Conservation (phyloP, 2,797 vertebrate genomes). For the Scolopax rusticola region DNA sequence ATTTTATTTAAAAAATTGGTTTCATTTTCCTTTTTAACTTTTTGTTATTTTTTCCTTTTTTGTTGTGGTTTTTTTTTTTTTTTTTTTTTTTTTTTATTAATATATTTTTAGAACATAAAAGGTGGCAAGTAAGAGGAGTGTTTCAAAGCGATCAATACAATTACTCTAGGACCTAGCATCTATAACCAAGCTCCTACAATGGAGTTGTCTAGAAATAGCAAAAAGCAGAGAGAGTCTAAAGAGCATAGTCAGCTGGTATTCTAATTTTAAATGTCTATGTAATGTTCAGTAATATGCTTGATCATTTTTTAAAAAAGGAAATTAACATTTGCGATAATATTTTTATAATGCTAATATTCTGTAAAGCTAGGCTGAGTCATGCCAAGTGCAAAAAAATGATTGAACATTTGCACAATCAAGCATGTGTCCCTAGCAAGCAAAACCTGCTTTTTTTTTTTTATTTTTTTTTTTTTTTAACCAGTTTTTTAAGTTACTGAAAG, state of each 20-base stretch:
- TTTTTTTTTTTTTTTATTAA: not conserved
- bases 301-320: not conserved
- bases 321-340: not conserved
- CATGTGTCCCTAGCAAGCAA: not conserved
- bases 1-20: not conserved
- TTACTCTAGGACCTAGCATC: slow-evolving; percentile 65
- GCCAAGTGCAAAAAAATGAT: not conserved
- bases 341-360: not conserved
- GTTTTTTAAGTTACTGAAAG: not conserved
- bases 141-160: slow-evolving; percentile 54
- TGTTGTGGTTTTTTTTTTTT: no score
- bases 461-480: not conserved
- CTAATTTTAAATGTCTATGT: not conserved
- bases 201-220: not conserved
- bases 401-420: not conserved
- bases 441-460: not conserved
- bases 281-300: no score
- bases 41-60: not conserved
- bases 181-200: slow-evolving; percentile 18
- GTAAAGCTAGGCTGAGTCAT: not conserved
- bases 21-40: not conserved
- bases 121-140: slow-evolving; percentile 62
- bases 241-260: slow-evolving; percentile 5
- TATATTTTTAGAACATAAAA: slow-evolving; percentile 66
- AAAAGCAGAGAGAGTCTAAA: not conserved